Evolutionary conservation across 2,888 invertebrate species (phyloP).

Genomic region (Uropetala carovei): DNA sequence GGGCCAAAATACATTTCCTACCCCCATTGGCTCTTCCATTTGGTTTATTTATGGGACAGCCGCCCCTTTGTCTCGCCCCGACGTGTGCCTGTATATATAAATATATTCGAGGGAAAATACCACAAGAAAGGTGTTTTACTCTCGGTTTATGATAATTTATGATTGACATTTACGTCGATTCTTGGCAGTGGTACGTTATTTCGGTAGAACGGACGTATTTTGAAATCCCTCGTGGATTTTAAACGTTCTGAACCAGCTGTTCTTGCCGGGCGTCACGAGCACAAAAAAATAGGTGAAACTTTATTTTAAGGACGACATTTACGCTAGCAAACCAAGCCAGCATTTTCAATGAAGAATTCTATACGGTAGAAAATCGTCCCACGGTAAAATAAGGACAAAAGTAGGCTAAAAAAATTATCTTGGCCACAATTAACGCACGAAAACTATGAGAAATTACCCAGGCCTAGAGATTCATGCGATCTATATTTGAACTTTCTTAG

Average conservation of each 20-base stretch:
- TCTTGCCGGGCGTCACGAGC: not conserved
- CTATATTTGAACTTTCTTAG: too few relatives aligned
- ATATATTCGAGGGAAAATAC: not conserved
- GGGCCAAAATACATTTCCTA: slow-evolving; percentile 46
- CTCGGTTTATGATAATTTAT: not conserved
- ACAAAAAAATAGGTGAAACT: not conserved
- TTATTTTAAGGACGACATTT: too few relatives aligned
- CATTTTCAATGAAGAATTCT: too few relatives aligned
- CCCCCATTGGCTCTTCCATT: not conserved
- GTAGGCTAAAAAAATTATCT: too few relatives aligned
- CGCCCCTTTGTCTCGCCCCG: not conserved
- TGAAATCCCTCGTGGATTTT: not conserved
- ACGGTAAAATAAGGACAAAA: too few relatives aligned
- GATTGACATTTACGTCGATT: not conserved
- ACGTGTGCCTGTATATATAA: not conserved
- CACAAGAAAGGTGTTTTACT: not conserved
- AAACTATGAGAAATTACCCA: too few relatives aligned
- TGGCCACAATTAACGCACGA: too few relatives aligned
- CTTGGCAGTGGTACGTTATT: not conserved
- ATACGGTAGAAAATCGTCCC: too few relatives aligned
- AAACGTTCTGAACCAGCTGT: not conserved
- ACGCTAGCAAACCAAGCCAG: too few relatives aligned
- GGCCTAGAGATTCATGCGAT: too few relatives aligned
- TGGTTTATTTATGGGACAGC: slow-evolving; percentile 16
- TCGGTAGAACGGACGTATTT: not conserved